Conservation (phyloP, 1,140 invertebrate species). For the Vollenhovia emeryi region DNA sequence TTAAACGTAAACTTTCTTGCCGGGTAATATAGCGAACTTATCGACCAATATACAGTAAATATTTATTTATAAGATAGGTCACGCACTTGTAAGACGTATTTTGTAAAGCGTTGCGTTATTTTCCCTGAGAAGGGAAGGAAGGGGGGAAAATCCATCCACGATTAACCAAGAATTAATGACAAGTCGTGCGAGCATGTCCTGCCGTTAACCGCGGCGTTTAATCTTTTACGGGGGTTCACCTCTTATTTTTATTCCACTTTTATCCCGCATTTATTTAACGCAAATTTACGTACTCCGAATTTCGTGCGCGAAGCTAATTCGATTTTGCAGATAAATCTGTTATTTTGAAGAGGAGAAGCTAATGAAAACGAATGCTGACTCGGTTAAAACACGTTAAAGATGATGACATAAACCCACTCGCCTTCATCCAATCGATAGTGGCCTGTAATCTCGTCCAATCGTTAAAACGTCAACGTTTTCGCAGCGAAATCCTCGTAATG, state of each 20-base stretch:
- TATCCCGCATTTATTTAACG: background rate
- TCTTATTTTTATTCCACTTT: background rate
- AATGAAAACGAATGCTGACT: conserved; percentile 7
- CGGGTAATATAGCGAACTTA: background rate
- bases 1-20: background rate
- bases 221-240: background rate
- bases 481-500: conserved; percentile 5
- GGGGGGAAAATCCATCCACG: background rate
- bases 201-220: background rate
- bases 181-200: background rate
- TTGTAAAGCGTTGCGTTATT: background rate
- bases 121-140: background rate
- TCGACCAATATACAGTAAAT: conserved; percentile 16
- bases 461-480: conserved; percentile 34
- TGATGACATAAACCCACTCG: conserved; percentile 3
- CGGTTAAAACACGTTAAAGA: conserved; percentile 3
- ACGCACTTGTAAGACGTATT: background rate
- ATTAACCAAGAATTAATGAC: background rate
- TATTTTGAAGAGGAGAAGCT: conserved; percentile 4
- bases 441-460: conserved; percentile 20
- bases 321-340: background rate
- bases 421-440: conserved; percentile 7
- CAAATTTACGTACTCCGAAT: background rate
- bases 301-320: background rate
- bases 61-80: conserved; percentile 31